A percentile compares a stretch with the other conserved stretches of the same genome.
Evolutionary conservation across 2,888 invertebrate species (phyloP).

Genomic region (Cephus runcator): DNA sequence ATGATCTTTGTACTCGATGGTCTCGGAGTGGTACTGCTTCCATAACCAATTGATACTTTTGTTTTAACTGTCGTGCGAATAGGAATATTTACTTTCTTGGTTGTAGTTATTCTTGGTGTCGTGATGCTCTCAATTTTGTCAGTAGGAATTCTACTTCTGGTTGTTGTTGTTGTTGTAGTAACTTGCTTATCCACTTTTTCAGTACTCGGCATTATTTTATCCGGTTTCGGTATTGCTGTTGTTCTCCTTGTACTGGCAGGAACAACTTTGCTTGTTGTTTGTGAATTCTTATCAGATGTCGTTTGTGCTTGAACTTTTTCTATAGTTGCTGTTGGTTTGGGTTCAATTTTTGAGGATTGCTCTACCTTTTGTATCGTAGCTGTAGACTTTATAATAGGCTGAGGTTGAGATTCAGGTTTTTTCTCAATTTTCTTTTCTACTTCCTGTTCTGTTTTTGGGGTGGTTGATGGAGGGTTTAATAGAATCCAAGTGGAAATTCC

Average conservation of each 20-base stretch:
- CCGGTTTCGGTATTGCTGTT: not conserved
- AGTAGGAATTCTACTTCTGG: not conserved
- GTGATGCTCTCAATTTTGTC: constrained; percentile 18
- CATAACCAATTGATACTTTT: not conserved
- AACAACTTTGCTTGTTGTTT: not conserved
- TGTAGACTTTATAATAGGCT: constrained; percentile 11
- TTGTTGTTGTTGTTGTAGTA: not conserved
- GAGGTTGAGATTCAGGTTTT: constrained; percentile 4
- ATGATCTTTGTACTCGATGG: constrained; percentile 30
- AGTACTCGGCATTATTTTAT: constrained; percentile 7
- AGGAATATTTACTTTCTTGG: not conserved
- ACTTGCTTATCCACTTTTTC: not conserved
- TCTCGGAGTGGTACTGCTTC: constrained; percentile 29
- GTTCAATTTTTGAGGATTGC: constrained; percentile 25
- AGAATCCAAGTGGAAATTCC: constrained; percentile 84
- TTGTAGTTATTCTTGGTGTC: constrained; percentile 35
- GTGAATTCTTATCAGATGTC: constrained; percentile 1
- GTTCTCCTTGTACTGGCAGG: not conserved
- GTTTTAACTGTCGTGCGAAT: not conserved
- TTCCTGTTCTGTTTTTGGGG: constrained; percentile 31
- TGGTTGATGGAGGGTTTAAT: constrained; percentile 70
- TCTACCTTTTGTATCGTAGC: constrained; percentile 29
- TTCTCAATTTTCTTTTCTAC: constrained; percentile 19
- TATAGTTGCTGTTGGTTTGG: constrained; percentile 32
- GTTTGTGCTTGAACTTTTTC: constrained; percentile 45